A percentile compares a stretch with the other conserved stretches of the same genome.
Conservation (phyloP, 2,113 vertebrate genomes). For the Antigone vipio region DNA sequence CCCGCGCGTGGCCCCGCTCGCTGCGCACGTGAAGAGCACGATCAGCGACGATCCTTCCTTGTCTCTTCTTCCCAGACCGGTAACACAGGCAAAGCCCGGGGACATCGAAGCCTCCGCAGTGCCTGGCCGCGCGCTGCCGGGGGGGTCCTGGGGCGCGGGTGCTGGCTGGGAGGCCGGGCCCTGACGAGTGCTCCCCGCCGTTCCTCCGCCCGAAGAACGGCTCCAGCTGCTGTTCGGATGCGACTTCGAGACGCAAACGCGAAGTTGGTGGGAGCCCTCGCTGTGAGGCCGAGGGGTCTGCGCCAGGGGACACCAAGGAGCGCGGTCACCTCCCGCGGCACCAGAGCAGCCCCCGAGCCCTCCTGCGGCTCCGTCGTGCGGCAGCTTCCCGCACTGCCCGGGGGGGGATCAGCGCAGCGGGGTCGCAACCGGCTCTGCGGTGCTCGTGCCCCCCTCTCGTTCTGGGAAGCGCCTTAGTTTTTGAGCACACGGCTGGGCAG, state of each 20-base stretch:
- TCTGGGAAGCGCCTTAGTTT: not conserved
- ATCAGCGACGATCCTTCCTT: not conserved
- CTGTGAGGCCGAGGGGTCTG: not conserved
- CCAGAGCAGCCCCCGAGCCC: not conserved
- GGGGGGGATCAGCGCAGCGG: not conserved
- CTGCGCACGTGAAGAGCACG: not conserved
- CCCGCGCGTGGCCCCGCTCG: not conserved
- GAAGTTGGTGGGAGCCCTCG: not conserved
- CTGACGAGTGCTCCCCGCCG: not conserved
- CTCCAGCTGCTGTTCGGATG: not conserved
- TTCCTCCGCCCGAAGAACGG: not conserved
- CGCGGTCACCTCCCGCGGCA: not conserved
- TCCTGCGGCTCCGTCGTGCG: rapidly evolving
- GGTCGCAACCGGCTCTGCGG: not conserved
- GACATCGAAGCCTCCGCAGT: not conserved
- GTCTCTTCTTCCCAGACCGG: not conserved
- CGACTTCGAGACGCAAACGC: not conserved
- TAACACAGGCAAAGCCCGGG: not conserved
- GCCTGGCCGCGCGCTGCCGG: not conserved
- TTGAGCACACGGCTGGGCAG: rapidly evolving
- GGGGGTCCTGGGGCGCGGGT: not conserved
- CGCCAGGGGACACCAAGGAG: not conserved
- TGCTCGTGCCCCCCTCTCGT: not conserved
- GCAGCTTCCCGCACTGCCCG: not conserved
- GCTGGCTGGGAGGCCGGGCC: not conserved